Evolutionary conservation across 2,113 vertebrate species (phyloP), one percentile per base, ranked within the genome.

Genomic region (Lagopus muta): DNA sequence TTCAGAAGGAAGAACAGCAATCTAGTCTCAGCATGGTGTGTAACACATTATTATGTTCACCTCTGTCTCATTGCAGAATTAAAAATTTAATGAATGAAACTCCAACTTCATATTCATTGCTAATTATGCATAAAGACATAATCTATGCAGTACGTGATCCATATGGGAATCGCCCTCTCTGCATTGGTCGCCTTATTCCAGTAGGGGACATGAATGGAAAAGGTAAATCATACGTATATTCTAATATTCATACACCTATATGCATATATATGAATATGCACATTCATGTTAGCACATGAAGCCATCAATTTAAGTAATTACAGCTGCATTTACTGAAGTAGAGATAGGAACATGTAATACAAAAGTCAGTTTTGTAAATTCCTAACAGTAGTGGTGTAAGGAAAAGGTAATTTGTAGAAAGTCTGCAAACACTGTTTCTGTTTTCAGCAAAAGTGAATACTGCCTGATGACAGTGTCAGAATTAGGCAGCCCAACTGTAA

Each of bases 61-160:
- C 62, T 88, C 1, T 93, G 30, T 94, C 91, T 89, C 79, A 6
- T 97, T 97, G 38, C 93, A 99, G 99, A 93, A 99, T 99, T 88
- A 99, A 98, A 96, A 99, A 99, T 84, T 94, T 99, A 94, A 99
- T 99, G 99, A 98, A 97, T 12, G 99, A 99, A 98, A 99, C 99
- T 0, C 99, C 99, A 2, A 99, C 98, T 13, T 99, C 99, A 0
- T 99, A 99, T 95, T 99, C 99, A 0, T 95, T 99, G 88, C 96
- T 99, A 89, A 97, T 99, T 89, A 99, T 99, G 99, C 98, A 98
- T 97, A 99, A 98, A 97, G 99, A 99, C 65, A 99, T 99, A 4
- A 98, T 99, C 94, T 99, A 99, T 34, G 99, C 99, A 7, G 98
- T 99, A 71, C 98, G 99, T 42, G 99, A 99, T 95, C 99, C 99